Percentiles rank a stretch among this genome's conserved stretches.
phyloP scores from a whole-genome alignment of 2,888 invertebrate species.

The Diarsia rubi region DNA sequence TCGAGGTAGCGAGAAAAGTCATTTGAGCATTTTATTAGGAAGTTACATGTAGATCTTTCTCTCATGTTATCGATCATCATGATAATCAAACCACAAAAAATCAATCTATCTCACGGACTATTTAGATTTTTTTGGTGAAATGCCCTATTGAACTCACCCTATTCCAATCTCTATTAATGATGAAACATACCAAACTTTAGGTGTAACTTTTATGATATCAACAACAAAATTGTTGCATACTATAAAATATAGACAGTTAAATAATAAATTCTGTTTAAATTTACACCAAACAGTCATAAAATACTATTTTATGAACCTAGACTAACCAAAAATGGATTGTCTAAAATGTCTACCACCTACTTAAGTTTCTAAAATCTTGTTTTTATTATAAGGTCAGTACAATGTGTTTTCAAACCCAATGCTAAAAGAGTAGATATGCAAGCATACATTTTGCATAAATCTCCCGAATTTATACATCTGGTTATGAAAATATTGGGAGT shows the following conservation, averaged over 20 bases:
- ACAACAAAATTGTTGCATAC: background rate
- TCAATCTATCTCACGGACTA: too few relatives aligned
- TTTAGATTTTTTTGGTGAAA: too few relatives aligned
- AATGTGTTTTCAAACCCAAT: slow-evolving; percentile 8
- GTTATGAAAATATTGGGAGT: too few relatives aligned
- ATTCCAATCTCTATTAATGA: background rate
- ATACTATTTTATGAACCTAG: slow-evolving; percentile 36
- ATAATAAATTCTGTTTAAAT: slow-evolving; percentile 3
- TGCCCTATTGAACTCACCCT: too few relatives aligned
- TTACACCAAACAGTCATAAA: slow-evolving; percentile 1
- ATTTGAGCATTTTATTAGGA: background rate
- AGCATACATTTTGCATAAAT: background rate
- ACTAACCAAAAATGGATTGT: slow-evolving; percentile 13
- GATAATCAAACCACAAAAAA: too few relatives aligned
- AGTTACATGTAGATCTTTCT: background rate
- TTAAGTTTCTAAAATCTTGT: slow-evolving; percentile 36
- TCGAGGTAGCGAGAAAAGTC: too few relatives aligned
- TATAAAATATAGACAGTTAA: slow-evolving; percentile 1
- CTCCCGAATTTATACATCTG: background rate
- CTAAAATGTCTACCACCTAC: slow-evolving; percentile 32
- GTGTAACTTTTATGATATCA: background rate
- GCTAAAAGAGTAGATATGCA: background rate
- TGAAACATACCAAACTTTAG: background rate
- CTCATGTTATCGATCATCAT: too few relatives aligned
- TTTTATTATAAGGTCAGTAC: slow-evolving; percentile 19